Evolutionary conservation across 2,888 invertebrate genomes (phyloP).

Genomic region (Drosophila meridiana): DNA sequence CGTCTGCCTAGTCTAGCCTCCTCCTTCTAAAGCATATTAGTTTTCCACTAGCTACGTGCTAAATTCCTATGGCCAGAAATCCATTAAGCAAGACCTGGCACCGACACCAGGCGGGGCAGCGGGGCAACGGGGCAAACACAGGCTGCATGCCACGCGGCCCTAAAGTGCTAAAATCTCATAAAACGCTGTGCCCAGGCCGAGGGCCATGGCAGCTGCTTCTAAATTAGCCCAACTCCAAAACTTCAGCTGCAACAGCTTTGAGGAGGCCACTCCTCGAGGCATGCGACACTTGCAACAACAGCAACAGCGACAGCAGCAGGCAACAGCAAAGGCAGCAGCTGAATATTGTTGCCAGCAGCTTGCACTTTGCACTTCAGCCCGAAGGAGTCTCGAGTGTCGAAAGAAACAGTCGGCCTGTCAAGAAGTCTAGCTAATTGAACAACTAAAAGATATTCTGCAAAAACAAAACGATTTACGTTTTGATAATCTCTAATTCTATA

Average conservation of each 20-base stretch:
- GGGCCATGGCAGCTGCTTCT: constrained; percentile 59
- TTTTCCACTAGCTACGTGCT: constrained; percentile 74
- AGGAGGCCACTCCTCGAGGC: constrained; percentile 57
- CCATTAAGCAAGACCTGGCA: constrained; percentile 62
- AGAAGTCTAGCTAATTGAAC: not conserved
- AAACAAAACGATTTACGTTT: no score
- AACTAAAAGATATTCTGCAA: constrained; percentile 25
- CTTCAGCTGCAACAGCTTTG: constrained; percentile 40
- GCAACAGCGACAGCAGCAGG: constrained; percentile 9
- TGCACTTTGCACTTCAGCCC: constrained; percentile 77
- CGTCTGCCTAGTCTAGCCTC: not conserved
- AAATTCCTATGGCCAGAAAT: constrained; percentile 73
- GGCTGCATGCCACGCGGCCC: constrained; percentile 47
- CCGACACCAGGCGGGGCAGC: constrained; percentile 13
- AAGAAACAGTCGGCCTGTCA: constrained; percentile 11
- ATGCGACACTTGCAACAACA: constrained; percentile 58
- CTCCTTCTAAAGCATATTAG: constrained; percentile 61
- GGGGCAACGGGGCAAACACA: constrained; percentile 2
- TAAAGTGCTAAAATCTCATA: constrained; percentile 76
- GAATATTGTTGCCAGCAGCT: constrained; percentile 55
- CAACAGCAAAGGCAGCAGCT: constrained; percentile 46
- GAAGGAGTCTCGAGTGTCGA: constrained; percentile 58
- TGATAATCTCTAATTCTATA: not conserved
- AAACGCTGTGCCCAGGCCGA: constrained; percentile 49
- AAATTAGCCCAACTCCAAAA: constrained; percentile 64